Conservation (phyloP, 2,888 invertebrate genomes). For the Protodeltote pygarga region DNA sequence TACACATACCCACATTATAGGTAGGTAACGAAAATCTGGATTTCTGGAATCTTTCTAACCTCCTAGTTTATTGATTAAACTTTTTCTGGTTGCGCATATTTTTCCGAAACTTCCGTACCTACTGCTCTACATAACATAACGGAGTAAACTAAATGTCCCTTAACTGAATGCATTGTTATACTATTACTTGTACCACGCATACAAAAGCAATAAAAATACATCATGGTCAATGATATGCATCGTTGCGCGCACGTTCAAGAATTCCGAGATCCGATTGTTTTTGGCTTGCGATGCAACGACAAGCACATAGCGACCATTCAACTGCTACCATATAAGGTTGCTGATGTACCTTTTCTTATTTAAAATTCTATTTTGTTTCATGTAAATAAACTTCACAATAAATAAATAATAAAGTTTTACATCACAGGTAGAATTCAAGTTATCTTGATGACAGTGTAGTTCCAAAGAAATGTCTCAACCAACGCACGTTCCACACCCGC, state of each 20-base stretch:
- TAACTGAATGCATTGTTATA: conserved; percentile 27
- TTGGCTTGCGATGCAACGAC: conserved; percentile 48
- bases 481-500: too few species aligned
- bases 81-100: too few species aligned
- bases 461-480: conserved; percentile 4
- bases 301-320: conserved; percentile 35
- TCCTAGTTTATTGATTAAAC: too few species aligned
- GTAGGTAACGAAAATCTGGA: too few species aligned
- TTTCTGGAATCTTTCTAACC: too few species aligned
- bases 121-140: conserved; percentile 19
- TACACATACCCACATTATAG: too few species aligned
- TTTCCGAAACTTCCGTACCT: conserved; percentile 4
- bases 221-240: conserved; percentile 55
- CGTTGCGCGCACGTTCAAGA: conserved; percentile 57
- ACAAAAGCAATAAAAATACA: conserved; percentile 41
- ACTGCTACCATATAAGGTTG: conserved; percentile 28
- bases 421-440: conserved; percentile 17
- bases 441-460: conserved; percentile 24
- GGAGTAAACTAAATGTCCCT: conserved; percentile 17
- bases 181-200: conserved; percentile 40
- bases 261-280: conserved; percentile 56
- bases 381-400: not conserved
- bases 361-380: conserved; percentile 1
- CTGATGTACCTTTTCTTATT: not conserved
- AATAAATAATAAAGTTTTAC: conserved; percentile 13